Evolutionary conservation across 2,797 vertebrate genomes (phyloP).

Genomic region (Cynodonichthys magdalenae): DNA sequence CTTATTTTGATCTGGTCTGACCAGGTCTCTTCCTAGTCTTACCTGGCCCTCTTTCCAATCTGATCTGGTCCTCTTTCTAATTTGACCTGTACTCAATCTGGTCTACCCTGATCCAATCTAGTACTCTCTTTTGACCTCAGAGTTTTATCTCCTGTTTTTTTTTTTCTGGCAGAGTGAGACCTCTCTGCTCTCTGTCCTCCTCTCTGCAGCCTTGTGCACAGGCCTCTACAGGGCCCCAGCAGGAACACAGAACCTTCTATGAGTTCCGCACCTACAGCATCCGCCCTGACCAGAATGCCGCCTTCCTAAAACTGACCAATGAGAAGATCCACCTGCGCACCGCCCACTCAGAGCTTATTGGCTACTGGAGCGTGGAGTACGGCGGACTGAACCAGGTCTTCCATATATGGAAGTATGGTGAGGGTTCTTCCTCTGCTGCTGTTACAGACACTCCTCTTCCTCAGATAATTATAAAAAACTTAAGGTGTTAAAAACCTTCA

Average conservation of each 20-base stretch:
- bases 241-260: constrained; percentile 80
- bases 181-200: not conserved
- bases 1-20: too few species aligned
- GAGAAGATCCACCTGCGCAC: constrained; percentile 86
- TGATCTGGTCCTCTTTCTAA: too few species aligned
- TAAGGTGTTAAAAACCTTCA: too few species aligned
- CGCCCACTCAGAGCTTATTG: constrained; percentile 87
- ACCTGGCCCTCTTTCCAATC: too few species aligned
- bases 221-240: constrained; percentile 55
- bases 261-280: constrained; percentile 90
- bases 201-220: constrained; percentile 47
- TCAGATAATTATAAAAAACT: too few species aligned
- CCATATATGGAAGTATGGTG: constrained; percentile 97
- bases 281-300: constrained; percentile 84
- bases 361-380: constrained; percentile 90
- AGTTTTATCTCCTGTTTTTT: not conserved
- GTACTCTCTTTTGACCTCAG: too few species aligned
- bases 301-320: constrained; percentile 84
- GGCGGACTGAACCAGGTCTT: constrained; percentile 89
- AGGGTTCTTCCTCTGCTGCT: constrained; percentile 25
- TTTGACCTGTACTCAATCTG: too few species aligned
- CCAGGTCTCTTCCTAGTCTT: too few species aligned
- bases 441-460: too few species aligned
- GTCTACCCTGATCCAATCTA: too few species aligned
- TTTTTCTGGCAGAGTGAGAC: constrained; percentile 14